A percentile compares a stretch with the other conserved stretches of the same genome.
Evolutionary conservation across 2,888 invertebrate genomes (phyloP).

Genomic region (Patella pellucida): DNA sequence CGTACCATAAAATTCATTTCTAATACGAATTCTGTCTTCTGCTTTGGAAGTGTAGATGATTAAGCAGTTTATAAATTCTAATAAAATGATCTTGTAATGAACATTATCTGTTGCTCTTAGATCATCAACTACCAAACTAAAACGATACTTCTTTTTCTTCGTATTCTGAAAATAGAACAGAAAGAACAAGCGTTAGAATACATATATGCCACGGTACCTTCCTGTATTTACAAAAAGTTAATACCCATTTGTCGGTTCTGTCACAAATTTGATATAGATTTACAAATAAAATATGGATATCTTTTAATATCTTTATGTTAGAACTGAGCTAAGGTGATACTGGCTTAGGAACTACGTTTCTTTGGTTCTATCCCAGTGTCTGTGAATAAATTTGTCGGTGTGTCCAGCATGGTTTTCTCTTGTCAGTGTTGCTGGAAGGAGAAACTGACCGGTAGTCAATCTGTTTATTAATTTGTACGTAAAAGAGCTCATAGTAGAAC

Average conservation of each 20-base stretch:
- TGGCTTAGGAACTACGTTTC: no score
- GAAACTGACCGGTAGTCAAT: no score
- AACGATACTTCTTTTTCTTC: constrained; percentile 89
- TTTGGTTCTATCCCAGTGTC: no score
- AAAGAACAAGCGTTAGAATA: background rate
- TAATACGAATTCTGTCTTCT: constrained; percentile 87
- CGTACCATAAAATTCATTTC: constrained; percentile 96
- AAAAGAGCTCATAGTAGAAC: no score
- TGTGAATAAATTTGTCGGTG: no score
- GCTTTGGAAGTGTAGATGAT: constrained; percentile 90
- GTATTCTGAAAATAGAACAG: constrained; percentile 77
- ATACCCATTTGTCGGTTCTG: background rate
- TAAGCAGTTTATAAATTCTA: constrained; percentile 95
- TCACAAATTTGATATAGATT: no score
- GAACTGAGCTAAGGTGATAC: no score
- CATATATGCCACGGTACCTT: background rate
- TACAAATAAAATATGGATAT: no score
- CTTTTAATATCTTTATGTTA: no score
- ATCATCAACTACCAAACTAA: constrained; percentile 89
- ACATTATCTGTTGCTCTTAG: constrained; percentile 82
- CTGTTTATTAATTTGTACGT: no score
- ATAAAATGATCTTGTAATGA: constrained; percentile 91
- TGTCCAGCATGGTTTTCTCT: no score
- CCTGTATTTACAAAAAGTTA: background rate
- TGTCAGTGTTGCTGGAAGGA: no score